Conservation (phyloP, 2,797 vertebrate genomes). For the Benthosema pterotum region DNA sequence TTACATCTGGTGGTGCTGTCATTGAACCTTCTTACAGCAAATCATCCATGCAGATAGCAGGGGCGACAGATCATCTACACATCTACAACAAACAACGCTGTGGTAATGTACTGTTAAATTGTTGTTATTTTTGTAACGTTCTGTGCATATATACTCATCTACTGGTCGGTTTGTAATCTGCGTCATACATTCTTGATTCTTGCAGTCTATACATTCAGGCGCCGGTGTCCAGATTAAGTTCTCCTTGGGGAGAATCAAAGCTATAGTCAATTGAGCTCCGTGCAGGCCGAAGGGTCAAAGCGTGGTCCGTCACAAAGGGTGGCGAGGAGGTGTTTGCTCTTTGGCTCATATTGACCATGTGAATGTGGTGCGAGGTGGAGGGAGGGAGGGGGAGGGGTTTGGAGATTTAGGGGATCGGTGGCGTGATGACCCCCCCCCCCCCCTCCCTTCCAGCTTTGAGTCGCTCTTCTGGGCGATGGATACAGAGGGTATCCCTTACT, state of each 20-base stretch:
- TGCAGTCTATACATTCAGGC: constrained; percentile 11
- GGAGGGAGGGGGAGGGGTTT: constrained; percentile 70
- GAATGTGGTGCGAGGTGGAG: constrained; percentile 77
- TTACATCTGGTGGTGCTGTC: no score
- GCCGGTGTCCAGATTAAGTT: constrained; percentile 2
- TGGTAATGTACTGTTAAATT: no score
- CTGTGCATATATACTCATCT: background rate
- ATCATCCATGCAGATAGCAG: no score
- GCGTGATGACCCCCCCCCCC: constrained; percentile 84
- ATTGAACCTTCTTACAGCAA: no score
- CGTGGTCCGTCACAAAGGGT: constrained; percentile 34
- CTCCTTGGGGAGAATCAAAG: constrained; percentile 60
- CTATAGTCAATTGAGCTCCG: constrained; percentile 24
- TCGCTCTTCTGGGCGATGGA: constrained; percentile 89
- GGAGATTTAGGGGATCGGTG: constrained; percentile 85
- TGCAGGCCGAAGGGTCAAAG: constrained; percentile 50
- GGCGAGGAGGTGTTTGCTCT: constrained; percentile 85
- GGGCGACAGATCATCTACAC: no score
- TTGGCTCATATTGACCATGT: constrained; percentile 86
- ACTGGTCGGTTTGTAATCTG: constrained; percentile 8
- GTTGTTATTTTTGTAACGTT: background rate
- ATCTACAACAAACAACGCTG: no score
- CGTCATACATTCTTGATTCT: background rate
- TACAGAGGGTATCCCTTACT: constrained; percentile 99
- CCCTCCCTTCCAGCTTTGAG: constrained; percentile 80